These are phyloP conservation scores for Drosophila trapezifrons DNA, from an alignment of 1,140 invertebrate genomes.

Conservation along the genomic window DNA sequence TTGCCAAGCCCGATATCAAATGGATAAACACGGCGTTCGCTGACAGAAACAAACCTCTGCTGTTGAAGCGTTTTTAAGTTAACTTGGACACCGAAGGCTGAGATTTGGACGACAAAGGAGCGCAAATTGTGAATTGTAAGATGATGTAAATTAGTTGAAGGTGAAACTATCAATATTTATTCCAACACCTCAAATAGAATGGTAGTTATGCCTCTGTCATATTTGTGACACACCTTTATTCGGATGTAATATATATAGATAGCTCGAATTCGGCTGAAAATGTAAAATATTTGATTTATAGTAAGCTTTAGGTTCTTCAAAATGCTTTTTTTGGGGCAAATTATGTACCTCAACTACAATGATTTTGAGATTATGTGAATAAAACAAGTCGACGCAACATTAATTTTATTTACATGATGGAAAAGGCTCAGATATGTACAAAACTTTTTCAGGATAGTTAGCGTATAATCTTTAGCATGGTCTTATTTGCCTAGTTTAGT, in stretches of 20 bases:
- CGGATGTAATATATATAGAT: slow-evolving; percentile 13
- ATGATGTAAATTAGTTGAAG: slow-evolving; percentile 47
- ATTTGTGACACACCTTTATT: background rate
- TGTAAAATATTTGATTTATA: slow-evolving; percentile 66
- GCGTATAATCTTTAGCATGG: background rate
- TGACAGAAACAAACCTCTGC: slow-evolving; percentile 69
- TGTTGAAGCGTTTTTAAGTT: slow-evolving; percentile 70
- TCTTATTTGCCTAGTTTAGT: background rate
- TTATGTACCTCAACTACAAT: slow-evolving; percentile 15
- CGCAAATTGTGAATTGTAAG: background rate
- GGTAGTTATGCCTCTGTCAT: background rate
- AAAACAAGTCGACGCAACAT: slow-evolving; percentile 9
- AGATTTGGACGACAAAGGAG: background rate
- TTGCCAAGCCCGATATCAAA: slow-evolving; percentile 78
- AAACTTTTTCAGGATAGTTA: background rate
- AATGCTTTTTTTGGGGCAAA: slow-evolving; percentile 44
- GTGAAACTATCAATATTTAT: slow-evolving; percentile 56
- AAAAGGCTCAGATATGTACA: background rate
- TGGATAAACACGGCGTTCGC: slow-evolving; percentile 81
- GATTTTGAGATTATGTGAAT: slow-evolving; percentile 65
- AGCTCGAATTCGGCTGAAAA: slow-evolving; percentile 25
- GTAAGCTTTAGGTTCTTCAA: slow-evolving; percentile 54
- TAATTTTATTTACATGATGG: background rate
- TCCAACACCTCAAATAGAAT: slow-evolving; percentile 12
- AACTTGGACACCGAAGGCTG: background rate